Evolutionary conservation across 2,113 vertebrate genomes (phyloP).

Genomic region (Sigmodon hispidus): DNA sequence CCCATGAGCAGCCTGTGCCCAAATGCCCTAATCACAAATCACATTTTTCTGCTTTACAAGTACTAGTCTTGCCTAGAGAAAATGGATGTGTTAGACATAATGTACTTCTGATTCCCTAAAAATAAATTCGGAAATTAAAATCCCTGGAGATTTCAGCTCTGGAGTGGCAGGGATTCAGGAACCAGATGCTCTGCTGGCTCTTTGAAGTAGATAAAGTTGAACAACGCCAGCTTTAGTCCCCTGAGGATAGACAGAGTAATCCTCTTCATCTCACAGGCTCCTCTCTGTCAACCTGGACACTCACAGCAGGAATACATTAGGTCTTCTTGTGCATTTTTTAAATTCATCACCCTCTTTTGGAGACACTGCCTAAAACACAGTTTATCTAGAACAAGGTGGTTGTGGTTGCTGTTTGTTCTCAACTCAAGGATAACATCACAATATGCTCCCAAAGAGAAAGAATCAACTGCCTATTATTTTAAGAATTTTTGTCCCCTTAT

Average conservation of each 20-base stretch:
- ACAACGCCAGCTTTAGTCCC: not conserved
- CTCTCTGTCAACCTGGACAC: not conserved
- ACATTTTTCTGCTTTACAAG: not conserved
- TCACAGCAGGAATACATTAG: slow-evolving; percentile 16
- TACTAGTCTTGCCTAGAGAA: slow-evolving; percentile 51
- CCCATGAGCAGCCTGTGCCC: not conserved
- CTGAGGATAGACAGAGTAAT: not conserved
- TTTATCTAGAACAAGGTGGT: slow-evolving; percentile 45
- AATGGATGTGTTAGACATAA: slow-evolving; percentile 64
- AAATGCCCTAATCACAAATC: not conserved
- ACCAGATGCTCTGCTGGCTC: slow-evolving; percentile 56
- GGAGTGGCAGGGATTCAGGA: slow-evolving; percentile 50
- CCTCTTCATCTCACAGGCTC: not conserved
- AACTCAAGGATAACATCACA: slow-evolving; percentile 30
- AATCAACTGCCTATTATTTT: slow-evolving; percentile 61
- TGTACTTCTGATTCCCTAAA: slow-evolving; percentile 63
- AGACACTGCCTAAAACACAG: slow-evolving; percentile 20
- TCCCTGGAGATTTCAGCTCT: slow-evolving; percentile 62
- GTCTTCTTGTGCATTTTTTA: not conserved
- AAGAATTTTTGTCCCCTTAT: not conserved
- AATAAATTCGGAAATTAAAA: slow-evolving; percentile 71
- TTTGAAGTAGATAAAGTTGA: slow-evolving; percentile 38
- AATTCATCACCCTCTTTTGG: slow-evolving; percentile 22
- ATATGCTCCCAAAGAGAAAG: slow-evolving; percentile 27
- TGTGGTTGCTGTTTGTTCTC: slow-evolving; percentile 12